Base-by-base conservation (phyloP, 2,113 vertebrate genomes). In the Uropsilus gracilis region DNA sequence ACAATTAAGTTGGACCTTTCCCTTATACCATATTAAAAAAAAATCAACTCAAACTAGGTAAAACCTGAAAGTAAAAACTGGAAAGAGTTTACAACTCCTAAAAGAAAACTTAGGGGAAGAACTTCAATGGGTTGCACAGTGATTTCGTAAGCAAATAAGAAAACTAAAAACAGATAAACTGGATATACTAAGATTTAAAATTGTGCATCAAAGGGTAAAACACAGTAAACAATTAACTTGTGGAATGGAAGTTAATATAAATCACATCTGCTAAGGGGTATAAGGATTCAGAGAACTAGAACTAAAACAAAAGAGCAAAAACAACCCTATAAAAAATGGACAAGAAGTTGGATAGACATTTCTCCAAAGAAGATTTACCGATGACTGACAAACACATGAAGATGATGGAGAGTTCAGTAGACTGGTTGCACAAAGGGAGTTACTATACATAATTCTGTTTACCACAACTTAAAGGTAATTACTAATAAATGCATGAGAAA, bases 71-170 rank as follows among this genome's bases (percentile, higher is more conserved):
- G 1, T 42, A 94, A 75, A 78, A 84, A 34, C 46, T 57, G 64
- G 50, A 53, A 53, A 86, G 86, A 92, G 24, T 72, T 37, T 59
- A 68, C 63, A 76, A 26, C 34, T 86, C 32, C 63, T 50, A 53
- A 53, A 73, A 71, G 28, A 59, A 75, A 44, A 55, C 39, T 61
- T 8, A 46, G 5, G 53, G 17, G 17, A n/a, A 64, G n/a, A 57
- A 44, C 37, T 88, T 72, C 39, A 77, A 6, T 80, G 68, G 50
- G 61, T 5, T 39, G 32, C 8, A 20, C 4, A 37, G 57, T 59
- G 68, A 72, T 72, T 87, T 90, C n/a, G 76, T 12, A 90, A 50
- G 32, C 86, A 96, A 94, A 77, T n/a, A 68, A 87, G 57, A 76
- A 61, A 76, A 91, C 30, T 61, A 59, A 66, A 78, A 81, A 63